Evolutionary conservation across 2,113 vertebrate species (phyloP).

Genomic region (Alethe castanea): DNA sequence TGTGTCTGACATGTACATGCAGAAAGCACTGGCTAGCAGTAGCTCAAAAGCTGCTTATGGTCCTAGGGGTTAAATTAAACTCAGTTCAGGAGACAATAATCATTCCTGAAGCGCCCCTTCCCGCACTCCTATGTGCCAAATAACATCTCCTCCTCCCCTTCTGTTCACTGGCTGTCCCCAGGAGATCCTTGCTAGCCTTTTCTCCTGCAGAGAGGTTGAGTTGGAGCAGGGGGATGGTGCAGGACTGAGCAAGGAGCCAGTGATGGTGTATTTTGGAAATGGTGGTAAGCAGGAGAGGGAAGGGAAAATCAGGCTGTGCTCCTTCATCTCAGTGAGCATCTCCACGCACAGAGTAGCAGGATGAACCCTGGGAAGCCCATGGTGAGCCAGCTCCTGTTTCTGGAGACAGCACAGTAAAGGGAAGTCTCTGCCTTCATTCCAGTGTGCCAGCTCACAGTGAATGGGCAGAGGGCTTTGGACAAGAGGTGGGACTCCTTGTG

Average conservation of each 20-base stretch:
- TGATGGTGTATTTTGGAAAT: neutral
- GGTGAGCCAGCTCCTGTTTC: neutral
- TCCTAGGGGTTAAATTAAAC: neutral
- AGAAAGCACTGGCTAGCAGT: neutral
- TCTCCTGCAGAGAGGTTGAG: neutral
- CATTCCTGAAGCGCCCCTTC: neutral
- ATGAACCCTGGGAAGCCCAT: neutral
- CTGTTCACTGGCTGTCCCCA: rapidly evolving
- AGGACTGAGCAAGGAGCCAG: neutral
- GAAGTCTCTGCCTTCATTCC: neutral
- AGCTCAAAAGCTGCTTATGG: neutral
- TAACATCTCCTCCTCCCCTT: neutral
- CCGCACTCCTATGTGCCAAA: neutral
- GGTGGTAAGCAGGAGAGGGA: neutral
- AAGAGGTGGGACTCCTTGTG: neutral
- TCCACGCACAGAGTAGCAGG: neutral
- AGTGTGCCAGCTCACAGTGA: neutral
- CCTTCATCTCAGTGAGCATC: neutral
- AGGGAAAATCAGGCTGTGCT: neutral
- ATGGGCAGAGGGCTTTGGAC: neutral
- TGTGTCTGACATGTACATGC: neutral
- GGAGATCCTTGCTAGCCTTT: neutral
- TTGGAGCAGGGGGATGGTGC: rapidly evolving
- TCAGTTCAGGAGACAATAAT: neutral
- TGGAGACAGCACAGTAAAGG: neutral